These are phyloP conservation scores for Ochotona princeps DNA, from an alignment of 2,113 vertebrate genomes.

Conservation along the genomic window DNA sequence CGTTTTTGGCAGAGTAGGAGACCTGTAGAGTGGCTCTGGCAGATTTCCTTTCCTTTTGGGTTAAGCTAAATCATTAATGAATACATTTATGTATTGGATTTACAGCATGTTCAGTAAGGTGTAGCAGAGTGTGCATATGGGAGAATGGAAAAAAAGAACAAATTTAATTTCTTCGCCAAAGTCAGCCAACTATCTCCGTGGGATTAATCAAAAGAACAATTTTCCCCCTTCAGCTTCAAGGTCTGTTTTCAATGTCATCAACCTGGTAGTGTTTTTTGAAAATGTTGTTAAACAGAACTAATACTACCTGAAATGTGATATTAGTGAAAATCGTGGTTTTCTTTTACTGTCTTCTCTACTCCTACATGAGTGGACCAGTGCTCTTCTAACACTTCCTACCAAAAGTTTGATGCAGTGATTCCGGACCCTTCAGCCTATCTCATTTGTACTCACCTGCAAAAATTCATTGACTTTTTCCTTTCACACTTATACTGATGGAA, in stretches of 20 bases:
- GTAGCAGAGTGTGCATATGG: constrained; percentile 49
- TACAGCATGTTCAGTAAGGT: constrained; percentile 75
- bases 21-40: background rate
- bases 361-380: too few relatives aligned
- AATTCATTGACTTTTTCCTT: background rate
- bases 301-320: background rate
- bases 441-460: background rate
- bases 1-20: constrained; percentile 67
- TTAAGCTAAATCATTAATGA: constrained; percentile 76
- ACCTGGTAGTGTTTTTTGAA: constrained; percentile 6
- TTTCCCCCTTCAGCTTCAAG: background rate
- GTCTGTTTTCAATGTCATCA: constrained; percentile 56
- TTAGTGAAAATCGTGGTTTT: background rate
- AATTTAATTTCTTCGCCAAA: constrained; percentile 67
- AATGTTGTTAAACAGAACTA: constrained; percentile 37
- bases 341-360: background rate
- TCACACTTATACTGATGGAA: background rate
- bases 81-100: constrained; percentile 80
- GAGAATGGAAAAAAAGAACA: constrained; percentile 50
- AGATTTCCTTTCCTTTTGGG: constrained; percentile 71
- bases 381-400: background rate
- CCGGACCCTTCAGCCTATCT: background rate
- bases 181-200: constrained; percentile 52
- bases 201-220: constrained; percentile 52
- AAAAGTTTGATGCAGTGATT: background rate